Evolutionary conservation across 1,140 invertebrate genomes (phyloP).

Genomic region (Bursaphelenchus mucronatus): DNA sequence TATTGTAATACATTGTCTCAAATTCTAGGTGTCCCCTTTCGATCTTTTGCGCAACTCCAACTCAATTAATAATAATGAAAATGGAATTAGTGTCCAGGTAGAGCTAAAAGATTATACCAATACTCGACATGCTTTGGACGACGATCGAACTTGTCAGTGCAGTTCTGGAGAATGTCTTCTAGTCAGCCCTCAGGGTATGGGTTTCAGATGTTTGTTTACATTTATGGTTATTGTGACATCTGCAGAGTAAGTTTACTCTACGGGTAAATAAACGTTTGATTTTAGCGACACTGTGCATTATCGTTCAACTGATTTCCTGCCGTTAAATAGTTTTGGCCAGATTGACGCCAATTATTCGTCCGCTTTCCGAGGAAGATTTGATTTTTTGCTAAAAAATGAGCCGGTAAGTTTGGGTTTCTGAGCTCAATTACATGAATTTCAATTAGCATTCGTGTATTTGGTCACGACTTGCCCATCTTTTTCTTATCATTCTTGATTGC

Average conservation of each 20-base stretch:
- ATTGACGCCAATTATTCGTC: slow-evolving; percentile 33
- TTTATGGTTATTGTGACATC: slow-evolving; percentile 50
- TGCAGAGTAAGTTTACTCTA: slow-evolving; percentile 36
- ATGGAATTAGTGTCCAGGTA: slow-evolving; percentile 6
- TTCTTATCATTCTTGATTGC: slow-evolving; percentile 16
- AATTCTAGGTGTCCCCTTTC: no score
- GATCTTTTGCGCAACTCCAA: no score
- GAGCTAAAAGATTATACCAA: slow-evolving; percentile 6
- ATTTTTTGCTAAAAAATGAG: slow-evolving; percentile 40
- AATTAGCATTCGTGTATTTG: slow-evolving; percentile 2
- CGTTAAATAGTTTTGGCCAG: slow-evolving; percentile 32
- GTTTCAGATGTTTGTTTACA: slow-evolving; percentile 44
- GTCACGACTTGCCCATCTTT: background rate
- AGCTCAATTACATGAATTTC: slow-evolving; percentile 3
- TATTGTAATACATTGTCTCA: no score
- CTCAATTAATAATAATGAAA: background rate
- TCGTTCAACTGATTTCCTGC: slow-evolving; percentile 44
- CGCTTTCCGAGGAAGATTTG: slow-evolving; percentile 27
- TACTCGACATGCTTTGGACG: background rate
- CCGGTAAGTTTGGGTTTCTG: slow-evolving; percentile 39
- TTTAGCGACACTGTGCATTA: slow-evolving; percentile 47
- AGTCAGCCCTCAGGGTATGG: slow-evolving; percentile 34
- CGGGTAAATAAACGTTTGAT: slow-evolving; percentile 7
- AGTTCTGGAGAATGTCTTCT: slow-evolving; percentile 13
- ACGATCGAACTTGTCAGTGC: slow-evolving; percentile 11